These are phyloP conservation scores for Planococcus citri DNA, from an alignment of 1,140 invertebrate genomes.

Conservation along the genomic window DNA sequence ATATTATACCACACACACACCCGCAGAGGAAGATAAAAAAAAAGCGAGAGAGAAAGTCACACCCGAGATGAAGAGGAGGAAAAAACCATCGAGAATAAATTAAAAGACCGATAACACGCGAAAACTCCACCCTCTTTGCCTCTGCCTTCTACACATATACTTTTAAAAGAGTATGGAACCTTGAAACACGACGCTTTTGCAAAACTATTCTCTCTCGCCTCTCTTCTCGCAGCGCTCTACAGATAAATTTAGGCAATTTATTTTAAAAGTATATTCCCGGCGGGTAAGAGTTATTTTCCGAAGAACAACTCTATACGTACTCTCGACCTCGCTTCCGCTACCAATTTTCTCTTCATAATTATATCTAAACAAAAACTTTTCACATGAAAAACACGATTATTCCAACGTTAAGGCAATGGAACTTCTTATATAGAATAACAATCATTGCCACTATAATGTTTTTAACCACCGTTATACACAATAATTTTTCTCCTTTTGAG, in stretches of 20 bases:
- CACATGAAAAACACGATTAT: slow-evolving; percentile 18
- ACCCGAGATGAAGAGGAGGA: too few relatives aligned
- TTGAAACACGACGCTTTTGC: background rate
- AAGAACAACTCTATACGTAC: background rate
- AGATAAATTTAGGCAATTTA: slow-evolving; percentile 18
- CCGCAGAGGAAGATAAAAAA: too few relatives aligned
- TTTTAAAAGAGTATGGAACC: too few relatives aligned
- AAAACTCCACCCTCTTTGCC: too few relatives aligned
- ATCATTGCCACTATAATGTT: background rate
- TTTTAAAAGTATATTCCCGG: slow-evolving; percentile 12
- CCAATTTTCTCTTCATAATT: slow-evolving; percentile 16
- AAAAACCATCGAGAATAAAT: background rate
- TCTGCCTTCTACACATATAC: too few relatives aligned
- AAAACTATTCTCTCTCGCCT: background rate
- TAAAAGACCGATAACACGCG: background rate
- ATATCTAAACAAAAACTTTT: slow-evolving; percentile 19
- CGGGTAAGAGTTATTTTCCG: slow-evolving; percentile 12
- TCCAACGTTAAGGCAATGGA: background rate
- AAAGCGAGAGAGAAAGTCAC: too few relatives aligned
- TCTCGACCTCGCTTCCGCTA: background rate
- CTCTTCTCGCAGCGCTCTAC: background rate
- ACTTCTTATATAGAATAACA: slow-evolving; percentile 8
- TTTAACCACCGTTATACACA: too few relatives aligned
- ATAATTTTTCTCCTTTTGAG: too few relatives aligned
- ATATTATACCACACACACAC: too few relatives aligned